Conservation (phyloP, 2,888 invertebrate species). For the Drosophila melanosoma region DNA sequence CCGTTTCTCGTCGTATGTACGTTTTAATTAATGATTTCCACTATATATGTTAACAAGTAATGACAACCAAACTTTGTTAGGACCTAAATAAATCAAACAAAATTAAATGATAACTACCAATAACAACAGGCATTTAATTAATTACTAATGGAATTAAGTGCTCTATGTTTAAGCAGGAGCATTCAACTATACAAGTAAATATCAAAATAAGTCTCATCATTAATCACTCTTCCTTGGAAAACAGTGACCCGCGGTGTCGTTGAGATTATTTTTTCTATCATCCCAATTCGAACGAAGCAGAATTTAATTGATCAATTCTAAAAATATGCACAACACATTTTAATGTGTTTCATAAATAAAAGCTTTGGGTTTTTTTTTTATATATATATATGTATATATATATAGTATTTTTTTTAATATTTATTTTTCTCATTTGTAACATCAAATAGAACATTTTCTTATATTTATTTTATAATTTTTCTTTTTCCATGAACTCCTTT, state of each 20-base stretch:
- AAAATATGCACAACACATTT: too few relatives aligned
- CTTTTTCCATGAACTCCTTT: conserved; percentile 30
- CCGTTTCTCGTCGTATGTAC: not conserved
- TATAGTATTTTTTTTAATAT: conserved; percentile 38
- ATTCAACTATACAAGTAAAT: not conserved
- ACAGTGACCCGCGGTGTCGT: conserved; percentile 20
- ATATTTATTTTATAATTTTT: conserved; percentile 9
- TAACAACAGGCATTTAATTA: not conserved
- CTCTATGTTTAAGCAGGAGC: not conserved
- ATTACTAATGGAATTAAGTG: too few relatives aligned
- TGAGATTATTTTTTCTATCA: conserved; percentile 27
- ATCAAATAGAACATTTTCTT: conserved; percentile 78
- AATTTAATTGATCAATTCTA: conserved; percentile 34
- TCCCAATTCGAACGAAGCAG: not conserved
- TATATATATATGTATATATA: not conserved
- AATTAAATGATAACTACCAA: not conserved
- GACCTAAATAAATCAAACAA: conserved; percentile 42
- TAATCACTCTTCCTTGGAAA: not conserved
- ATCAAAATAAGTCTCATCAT: not conserved
- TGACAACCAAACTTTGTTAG: conserved; percentile 19
- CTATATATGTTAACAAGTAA: conserved; percentile 20
- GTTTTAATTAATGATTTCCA: not conserved
- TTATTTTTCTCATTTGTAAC: conserved; percentile 74
- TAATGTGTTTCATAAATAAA: conserved; percentile 18
- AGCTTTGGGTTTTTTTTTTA: conserved; percentile 13